Conservation (phyloP, 2,888 invertebrate species). For the Oligia fasciuncula region DNA sequence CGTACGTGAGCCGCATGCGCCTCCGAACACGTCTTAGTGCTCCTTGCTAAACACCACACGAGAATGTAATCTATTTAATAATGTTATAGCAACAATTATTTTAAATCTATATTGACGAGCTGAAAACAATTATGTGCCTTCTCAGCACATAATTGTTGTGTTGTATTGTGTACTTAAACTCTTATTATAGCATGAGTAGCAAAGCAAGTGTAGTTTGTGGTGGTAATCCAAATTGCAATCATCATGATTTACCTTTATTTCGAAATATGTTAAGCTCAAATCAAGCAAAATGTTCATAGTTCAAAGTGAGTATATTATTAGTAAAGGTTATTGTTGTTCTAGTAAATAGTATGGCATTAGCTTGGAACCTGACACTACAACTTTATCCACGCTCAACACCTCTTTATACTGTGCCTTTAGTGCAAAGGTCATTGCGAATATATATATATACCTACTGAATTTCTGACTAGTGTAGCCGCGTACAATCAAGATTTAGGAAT, state of each 20-base stretch:
- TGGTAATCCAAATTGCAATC: constrained; percentile 15
- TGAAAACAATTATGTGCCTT: constrained; percentile 11
- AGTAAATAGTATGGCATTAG: constrained; percentile 24
- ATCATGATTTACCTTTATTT: constrained; percentile 20
- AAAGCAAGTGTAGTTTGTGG: constrained; percentile 20
- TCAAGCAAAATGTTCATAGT: constrained; percentile 47
- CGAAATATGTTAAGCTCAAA: constrained; percentile 26
- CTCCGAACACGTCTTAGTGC: constrained; percentile 31
- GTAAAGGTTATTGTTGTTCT: constrained; percentile 50
- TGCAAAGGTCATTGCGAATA: constrained; percentile 23
- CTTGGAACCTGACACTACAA: constrained; percentile 16
- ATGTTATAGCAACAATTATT: constrained; percentile 26
- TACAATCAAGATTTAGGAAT: not conserved
- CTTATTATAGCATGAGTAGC: constrained; percentile 1
- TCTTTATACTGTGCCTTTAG: no score
- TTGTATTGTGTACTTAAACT: no score
- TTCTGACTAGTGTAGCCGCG: not conserved
- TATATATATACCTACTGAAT: not conserved
- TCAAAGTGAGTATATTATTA: constrained; percentile 43
- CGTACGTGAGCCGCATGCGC: constrained; percentile 65
- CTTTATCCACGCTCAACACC: constrained; percentile 26
- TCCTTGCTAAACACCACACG: constrained; percentile 31
- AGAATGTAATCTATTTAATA: constrained; percentile 49
- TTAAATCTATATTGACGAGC: constrained; percentile 18
- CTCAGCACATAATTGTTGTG: no score